These are phyloP conservation scores for Parauchenoglanis ngamensis DNA, from an alignment of 2,797 vertebrate genomes.

Conservation along the genomic window DNA sequence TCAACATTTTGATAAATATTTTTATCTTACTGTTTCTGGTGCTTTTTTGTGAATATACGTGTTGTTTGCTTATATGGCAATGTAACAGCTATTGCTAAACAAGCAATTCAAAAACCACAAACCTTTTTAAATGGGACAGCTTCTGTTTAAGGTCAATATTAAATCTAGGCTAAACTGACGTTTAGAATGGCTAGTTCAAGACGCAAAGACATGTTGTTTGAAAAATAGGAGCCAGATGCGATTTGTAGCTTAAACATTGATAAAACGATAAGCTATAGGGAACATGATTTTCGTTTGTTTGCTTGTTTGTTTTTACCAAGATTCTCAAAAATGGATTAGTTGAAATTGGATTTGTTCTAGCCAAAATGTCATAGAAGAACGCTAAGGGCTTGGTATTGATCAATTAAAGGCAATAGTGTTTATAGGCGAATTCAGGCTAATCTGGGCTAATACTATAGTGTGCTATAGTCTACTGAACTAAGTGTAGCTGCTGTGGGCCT, in stretches of 20 bases:
- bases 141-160: not conserved
- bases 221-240: not conserved
- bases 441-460: not conserved
- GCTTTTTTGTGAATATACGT: not conserved
- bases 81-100: not conserved
- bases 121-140: not conserved
- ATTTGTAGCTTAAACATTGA: not conserved
- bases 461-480: not conserved
- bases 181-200: not conserved
- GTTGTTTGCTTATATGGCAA: not conserved
- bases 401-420: not conserved
- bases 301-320: not conserved
- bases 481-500: conserved; percentile 5
- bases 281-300: not conserved
- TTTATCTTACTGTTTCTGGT: not conserved
- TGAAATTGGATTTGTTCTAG: not conserved
- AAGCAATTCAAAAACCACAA: not conserved
- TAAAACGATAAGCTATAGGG: not conserved
- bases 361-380: not conserved
- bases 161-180: not conserved
- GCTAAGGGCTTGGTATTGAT: not conserved
- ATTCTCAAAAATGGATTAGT: not conserved
- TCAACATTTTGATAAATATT: not conserved
- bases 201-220: not conserved
- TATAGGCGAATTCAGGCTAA: not conserved